phyloP scores from a whole-genome alignment of 2,797 vertebrate genomes.

The Florisuga fusca region DNA sequence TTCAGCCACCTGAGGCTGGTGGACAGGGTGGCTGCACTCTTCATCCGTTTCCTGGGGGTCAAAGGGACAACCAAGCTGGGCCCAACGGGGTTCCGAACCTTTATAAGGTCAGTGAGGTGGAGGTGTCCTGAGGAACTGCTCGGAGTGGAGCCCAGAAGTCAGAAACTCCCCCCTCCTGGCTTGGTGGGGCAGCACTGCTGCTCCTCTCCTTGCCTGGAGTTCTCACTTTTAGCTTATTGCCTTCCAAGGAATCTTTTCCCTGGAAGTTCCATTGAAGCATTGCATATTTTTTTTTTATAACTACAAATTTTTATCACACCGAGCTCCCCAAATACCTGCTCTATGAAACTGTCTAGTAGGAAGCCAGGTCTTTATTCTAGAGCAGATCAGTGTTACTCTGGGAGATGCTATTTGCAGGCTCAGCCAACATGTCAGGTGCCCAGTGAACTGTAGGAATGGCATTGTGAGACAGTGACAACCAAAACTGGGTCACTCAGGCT shows the following conservation, averaged over 20 bases:
- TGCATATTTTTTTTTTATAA: neutral
- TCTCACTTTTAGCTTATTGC: neutral
- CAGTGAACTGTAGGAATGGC: neutral
- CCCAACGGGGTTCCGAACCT: conserved; percentile 93
- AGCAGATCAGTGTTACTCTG: neutral
- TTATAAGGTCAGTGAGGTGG: conserved; percentile 86
- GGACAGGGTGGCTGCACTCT: conserved; percentile 89
- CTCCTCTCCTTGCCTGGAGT: neutral
- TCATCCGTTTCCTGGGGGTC: conserved; percentile 94
- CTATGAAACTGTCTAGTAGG: neutral
- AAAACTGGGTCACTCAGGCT: neutral
- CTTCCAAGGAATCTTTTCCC: neutral
- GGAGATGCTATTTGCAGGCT: neutral
- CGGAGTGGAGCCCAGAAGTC: accelerated
- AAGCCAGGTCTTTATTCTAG: neutral
- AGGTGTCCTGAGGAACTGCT: neutral
- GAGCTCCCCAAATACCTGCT: neutral
- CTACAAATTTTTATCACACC: neutral
- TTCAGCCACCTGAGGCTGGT: conserved; percentile 90
- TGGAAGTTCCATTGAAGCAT: accelerated
- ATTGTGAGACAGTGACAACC: neutral
- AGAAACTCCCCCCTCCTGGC: neutral
- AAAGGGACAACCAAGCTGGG: conserved; percentile 93
- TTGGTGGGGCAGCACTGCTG: accelerated
- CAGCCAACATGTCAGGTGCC: neutral